Evolutionary conservation across 2,888 invertebrate species (phyloP).

Genomic region (Brachypalpus laphriformis): DNA sequence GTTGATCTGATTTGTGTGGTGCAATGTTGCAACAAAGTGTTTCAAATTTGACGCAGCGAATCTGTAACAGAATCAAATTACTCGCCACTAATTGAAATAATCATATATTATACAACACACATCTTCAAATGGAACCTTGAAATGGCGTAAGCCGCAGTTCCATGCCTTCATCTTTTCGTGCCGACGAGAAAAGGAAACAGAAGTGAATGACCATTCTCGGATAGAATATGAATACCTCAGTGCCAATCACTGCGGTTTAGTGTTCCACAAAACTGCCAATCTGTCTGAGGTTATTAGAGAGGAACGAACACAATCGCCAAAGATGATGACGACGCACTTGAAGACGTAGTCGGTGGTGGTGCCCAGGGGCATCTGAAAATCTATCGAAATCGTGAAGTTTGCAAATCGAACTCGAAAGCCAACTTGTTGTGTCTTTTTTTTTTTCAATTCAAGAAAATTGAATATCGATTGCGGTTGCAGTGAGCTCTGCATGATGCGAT

Average conservation of each 20-base stretch:
- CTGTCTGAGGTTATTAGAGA: slow-evolving; percentile 52
- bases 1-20: not conserved
- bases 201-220: slow-evolving; percentile 50
- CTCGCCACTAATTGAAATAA: slow-evolving; percentile 51
- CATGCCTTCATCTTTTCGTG: not conserved
- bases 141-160: slow-evolving; percentile 1
- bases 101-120: slow-evolving; percentile 29
- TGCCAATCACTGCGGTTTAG: slow-evolving; percentile 60
- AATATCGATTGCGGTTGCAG: slow-evolving; percentile 66
- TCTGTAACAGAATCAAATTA: slow-evolving; percentile 41
- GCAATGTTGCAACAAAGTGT: slow-evolving; percentile 33
- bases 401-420: slow-evolving; percentile 58
- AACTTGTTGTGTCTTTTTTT: slow-evolving; percentile 1
- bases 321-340: slow-evolving; percentile 58
- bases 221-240: slow-evolving; percentile 33
- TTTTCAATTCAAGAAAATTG: slow-evolving; percentile 61
- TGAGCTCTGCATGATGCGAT: slow-evolving; percentile 46
- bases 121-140: slow-evolving; percentile 50
- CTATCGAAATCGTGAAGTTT: slow-evolving; percentile 66
- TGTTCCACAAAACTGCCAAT: slow-evolving; percentile 63
- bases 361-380: slow-evolving; percentile 31
- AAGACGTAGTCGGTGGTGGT: slow-evolving; percentile 12
- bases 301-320: slow-evolving; percentile 42
- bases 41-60: slow-evolving; percentile 19
- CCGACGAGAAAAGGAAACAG: slow-evolving; percentile 9